Base-by-base conservation (phyloP, 2,113 vertebrate genomes). In the Thamnaconus septentrionalis region DNA sequence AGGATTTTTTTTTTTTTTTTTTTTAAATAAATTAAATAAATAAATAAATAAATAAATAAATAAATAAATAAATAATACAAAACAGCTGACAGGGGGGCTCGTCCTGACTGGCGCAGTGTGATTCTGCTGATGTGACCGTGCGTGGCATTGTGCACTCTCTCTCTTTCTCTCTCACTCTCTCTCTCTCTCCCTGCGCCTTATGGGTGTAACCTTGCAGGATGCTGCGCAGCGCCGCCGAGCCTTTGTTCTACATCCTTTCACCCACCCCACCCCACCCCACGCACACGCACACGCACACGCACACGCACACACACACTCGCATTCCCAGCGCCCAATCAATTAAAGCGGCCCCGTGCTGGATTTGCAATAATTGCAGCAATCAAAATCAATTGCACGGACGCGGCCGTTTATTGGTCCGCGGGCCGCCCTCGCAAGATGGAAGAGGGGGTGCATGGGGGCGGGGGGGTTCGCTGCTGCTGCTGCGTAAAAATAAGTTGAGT, bases 401-500 rank as follows among this genome's bases (percentile, higher is more conserved):
- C 71, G 79, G 82, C 59, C 66, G 68, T 69, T 72, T 46, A 59
- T 56, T 56, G 77, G 72, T 84, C 70, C 73, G 12, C 51, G 76
- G 80, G 76, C 80, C 86, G 78, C 82, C 79, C 82, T 87, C 83
- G 40, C 76, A 45, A 86, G 76, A 31, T 31, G 18, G 18, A 31
- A 31, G 18, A 31, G 18, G 18, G 18, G 18, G 18, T 31, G 18
- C 18, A 31, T 31, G 18, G 18, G 18, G 18, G 18, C 2, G 18
- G 18, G 18, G 18, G 18, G 18, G 18, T 31, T 31, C 18, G 18
- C 18, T 31, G 18, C 18, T 31, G 18, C 18, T 31, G 68, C 80
- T 75, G 87, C 89, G 83, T 87, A 93, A 93, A 93, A 93, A 92
- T 82, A 91, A 92, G 86, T 84, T 76, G 75, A 64, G 61, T 89